Conservation (phyloP, 2,888 invertebrate species). For the Hypsopygia costalis region DNA sequence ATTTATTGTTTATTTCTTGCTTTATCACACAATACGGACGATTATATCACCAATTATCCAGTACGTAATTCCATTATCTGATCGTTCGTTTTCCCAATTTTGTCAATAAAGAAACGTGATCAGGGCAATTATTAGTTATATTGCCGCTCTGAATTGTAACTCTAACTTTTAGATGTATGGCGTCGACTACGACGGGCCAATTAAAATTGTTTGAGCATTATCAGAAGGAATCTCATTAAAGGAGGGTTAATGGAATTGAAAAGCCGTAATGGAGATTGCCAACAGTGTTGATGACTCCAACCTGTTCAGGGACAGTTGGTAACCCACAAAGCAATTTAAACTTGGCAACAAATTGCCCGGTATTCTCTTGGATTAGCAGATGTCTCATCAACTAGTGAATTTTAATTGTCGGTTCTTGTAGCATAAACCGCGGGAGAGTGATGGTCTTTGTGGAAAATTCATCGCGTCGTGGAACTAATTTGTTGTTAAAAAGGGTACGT, state of each 20-base stretch:
- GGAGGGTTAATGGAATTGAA: constrained; percentile 27
- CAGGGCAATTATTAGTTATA: neutral
- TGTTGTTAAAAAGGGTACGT: too few species aligned
- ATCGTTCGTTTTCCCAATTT: neutral
- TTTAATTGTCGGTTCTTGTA: constrained; percentile 4
- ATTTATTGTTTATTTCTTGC: too few species aligned
- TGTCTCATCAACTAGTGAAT: constrained; percentile 7
- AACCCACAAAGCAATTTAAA: constrained; percentile 44
- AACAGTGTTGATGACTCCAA: constrained; percentile 17
- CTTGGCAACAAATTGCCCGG: constrained; percentile 35
- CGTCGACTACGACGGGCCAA: neutral
- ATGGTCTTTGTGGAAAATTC: neutral
- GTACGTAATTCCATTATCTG: too few species aligned
- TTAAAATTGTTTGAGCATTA: constrained; percentile 13
- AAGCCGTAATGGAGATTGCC: constrained; percentile 25
- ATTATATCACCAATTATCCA: too few species aligned
- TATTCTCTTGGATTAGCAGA: constrained; percentile 9
- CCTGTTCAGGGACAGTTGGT: constrained; percentile 22
- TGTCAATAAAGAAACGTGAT: neutral
- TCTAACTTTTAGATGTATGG: neutral
- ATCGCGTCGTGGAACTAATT: too few species aligned
- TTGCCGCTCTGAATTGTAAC: neutral
- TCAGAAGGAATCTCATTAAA: constrained; percentile 27
- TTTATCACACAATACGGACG: too few species aligned
- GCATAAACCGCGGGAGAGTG: neutral